Conservation (phyloP, 2,797 vertebrate species). For the Sebastes matsubarae region DNA sequence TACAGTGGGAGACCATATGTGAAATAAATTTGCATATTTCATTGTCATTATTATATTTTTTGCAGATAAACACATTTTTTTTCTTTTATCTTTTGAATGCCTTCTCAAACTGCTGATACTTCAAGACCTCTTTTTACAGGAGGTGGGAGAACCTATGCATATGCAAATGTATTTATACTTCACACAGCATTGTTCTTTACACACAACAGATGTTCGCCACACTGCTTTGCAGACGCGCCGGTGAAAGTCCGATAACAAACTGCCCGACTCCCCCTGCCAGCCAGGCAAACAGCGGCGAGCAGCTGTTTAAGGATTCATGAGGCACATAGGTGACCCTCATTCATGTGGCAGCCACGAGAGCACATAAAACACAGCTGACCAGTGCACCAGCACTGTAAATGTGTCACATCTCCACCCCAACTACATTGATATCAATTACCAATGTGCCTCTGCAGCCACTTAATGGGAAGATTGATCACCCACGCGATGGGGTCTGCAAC, state of each 20-base stretch:
- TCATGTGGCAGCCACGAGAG: constrained; percentile 70
- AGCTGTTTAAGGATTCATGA: constrained; percentile 86
- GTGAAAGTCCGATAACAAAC: constrained; percentile 59
- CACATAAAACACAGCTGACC: constrained; percentile 85
- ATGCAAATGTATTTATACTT: constrained; percentile 74
- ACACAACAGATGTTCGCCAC: constrained; percentile 71
- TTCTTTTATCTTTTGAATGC: not conserved
- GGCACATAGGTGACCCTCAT: constrained; percentile 82
- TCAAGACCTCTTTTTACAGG: constrained; percentile 35
- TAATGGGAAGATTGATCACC: constrained; percentile 79
- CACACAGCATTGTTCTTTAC: constrained; percentile 60
- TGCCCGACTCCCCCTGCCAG: constrained; percentile 53
- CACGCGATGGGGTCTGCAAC: constrained; percentile 62
- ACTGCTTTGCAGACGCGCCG: constrained; percentile 25
- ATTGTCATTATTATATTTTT: constrained; percentile 14
- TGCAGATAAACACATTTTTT: constrained; percentile 26
- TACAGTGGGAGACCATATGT: not conserved
- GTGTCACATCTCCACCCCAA: constrained; percentile 78
- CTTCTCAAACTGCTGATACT: constrained; percentile 54
- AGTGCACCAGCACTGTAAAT: constrained; percentile 75
- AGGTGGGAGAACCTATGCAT: constrained; percentile 48
- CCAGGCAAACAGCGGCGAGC: constrained; percentile 70
- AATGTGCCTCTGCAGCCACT: constrained; percentile 71
- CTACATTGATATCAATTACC: constrained; percentile 83
- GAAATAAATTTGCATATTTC: constrained; percentile 28